Percentiles rank a stretch among this genome's conserved stretches.
phyloP scores from a whole-genome alignment of 2,797 vertebrate genomes.

The Ptychadena robeensis region DNA sequence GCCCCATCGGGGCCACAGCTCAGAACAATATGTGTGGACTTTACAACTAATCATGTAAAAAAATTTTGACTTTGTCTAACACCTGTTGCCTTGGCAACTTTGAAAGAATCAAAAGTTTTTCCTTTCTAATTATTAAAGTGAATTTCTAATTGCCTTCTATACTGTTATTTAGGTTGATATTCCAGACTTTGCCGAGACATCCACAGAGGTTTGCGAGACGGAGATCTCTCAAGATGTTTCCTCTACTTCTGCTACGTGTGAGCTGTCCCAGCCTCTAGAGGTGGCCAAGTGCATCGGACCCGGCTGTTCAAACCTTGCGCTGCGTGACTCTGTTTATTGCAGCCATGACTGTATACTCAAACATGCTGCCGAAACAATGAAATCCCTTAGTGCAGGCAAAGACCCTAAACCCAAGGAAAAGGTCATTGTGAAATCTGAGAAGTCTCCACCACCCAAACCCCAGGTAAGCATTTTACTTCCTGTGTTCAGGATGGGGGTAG shows the following conservation, averaged over 20 bases:
- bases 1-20: no score
- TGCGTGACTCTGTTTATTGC: conserved; percentile 93
- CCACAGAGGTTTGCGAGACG: background rate
- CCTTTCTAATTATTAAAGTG: no score
- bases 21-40: no score
- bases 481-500: no score
- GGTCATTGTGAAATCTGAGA: conserved; percentile 78
- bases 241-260: conserved; percentile 33
- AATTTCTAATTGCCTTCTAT: background rate
- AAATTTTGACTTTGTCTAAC: no score
- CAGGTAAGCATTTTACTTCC: conserved; percentile 77
- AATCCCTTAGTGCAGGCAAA: conserved; percentile 83
- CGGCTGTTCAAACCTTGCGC: conserved; percentile 82
- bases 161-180: conserved; percentile 3
- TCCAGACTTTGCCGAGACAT: background rate
- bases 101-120: background rate
- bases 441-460: conserved; percentile 68
- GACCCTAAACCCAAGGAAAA: conserved; percentile 81
- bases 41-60: no score
- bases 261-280: conserved; percentile 72
- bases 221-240: background rate
- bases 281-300: conserved; percentile 88
- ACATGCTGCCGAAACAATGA: conserved; percentile 91
- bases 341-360: conserved; percentile 93
- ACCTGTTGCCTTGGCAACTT: no score